Percentiles rank a stretch among this genome's conserved stretches.
phyloP scores from a whole-genome alignment of 2,888 invertebrate genomes.

The Adineta ricciae region DNA sequence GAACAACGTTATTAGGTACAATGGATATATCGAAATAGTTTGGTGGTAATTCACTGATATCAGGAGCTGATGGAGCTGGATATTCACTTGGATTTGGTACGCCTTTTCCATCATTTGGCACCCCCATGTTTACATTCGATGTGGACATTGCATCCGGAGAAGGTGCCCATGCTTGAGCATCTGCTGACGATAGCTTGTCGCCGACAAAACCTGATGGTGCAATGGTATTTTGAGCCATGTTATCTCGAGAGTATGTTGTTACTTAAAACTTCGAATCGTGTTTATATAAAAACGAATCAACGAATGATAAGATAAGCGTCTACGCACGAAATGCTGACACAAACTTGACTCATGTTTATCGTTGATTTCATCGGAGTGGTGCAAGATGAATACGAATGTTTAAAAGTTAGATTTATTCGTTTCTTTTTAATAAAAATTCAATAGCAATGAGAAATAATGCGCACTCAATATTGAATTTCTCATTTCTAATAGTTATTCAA shows the following conservation, averaged over 20 bases:
- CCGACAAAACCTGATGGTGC: not conserved
- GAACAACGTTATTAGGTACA: not conserved
- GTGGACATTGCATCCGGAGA: not conserved
- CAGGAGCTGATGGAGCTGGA: not conserved
- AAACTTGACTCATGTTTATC: not conserved
- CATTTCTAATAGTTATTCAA: too few relatives aligned
- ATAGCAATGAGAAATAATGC: too few relatives aligned
- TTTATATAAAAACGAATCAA: not conserved
- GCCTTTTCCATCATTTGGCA: not conserved
- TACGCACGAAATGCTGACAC: too few relatives aligned
- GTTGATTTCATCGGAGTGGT: not conserved
- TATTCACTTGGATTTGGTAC: not conserved
- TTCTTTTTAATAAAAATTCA: too few relatives aligned
- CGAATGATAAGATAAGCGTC: not conserved
- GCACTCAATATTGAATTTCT: too few relatives aligned
- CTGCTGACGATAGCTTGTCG: not conserved
- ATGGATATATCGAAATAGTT: conserved; percentile 8
- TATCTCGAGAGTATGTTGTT: not conserved
- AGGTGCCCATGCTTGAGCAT: not conserved
- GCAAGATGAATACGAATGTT: not conserved
- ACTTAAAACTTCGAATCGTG: not conserved
- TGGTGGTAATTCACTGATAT: not conserved
- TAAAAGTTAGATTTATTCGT: too few relatives aligned
- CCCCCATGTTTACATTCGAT: not conserved
- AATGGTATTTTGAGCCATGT: not conserved